Conservation (phyloP, 2,888 invertebrate species). For the Hydrotaea diabolus region DNA sequence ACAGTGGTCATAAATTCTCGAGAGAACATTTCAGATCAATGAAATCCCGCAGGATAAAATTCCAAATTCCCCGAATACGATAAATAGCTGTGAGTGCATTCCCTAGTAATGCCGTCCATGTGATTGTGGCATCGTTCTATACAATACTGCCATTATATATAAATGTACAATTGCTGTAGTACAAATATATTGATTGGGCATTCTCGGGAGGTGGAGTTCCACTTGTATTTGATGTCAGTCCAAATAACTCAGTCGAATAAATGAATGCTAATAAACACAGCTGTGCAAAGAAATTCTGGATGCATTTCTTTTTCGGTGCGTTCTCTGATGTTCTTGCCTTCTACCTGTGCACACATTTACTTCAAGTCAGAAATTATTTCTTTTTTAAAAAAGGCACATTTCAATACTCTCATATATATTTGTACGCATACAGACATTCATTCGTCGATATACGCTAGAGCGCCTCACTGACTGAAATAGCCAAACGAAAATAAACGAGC, state of each 20-base stretch:
- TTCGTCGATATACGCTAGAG: conserved; percentile 13
- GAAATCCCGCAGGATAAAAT: too few relatives aligned
- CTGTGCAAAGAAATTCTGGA: not conserved
- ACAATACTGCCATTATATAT: too few relatives aligned
- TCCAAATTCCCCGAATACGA: too few relatives aligned
- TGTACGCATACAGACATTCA: not conserved
- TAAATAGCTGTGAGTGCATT: too few relatives aligned
- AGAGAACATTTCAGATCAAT: too few relatives aligned
- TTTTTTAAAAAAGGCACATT: not conserved
- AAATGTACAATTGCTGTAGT: not conserved
- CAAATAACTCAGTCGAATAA: conserved; percentile 28
- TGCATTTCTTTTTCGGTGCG: not conserved
- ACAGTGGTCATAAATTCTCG: too few relatives aligned
- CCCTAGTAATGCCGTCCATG: too few relatives aligned
- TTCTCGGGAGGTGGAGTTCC: not conserved
- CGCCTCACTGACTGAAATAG: too few relatives aligned
- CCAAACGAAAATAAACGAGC: too few relatives aligned
- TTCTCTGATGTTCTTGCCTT: not conserved
- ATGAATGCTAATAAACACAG: conserved; percentile 38
- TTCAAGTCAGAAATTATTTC: conserved; percentile 12
- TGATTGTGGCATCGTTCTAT: too few relatives aligned
- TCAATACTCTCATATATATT: not conserved
- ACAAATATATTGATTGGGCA: not conserved
- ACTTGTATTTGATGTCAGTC: conserved; percentile 17
- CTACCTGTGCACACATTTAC: conserved; percentile 19